Base-by-base conservation (phyloP, 1,140 invertebrate genomes). In the Nylanderia fulva region DNA sequence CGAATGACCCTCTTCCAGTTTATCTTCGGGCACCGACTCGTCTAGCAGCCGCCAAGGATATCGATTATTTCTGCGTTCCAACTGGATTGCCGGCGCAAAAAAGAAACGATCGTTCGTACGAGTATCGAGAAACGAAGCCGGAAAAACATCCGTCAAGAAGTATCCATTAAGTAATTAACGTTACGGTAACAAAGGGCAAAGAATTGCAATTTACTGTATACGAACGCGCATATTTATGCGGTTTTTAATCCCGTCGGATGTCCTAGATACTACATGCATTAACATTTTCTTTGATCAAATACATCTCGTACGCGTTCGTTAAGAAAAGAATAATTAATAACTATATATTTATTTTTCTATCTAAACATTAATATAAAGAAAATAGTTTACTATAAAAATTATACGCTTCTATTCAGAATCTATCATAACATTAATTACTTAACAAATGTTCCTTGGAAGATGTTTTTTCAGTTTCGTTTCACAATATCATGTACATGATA, bases 101-200 rank as follows among this genome's bases (percentile, higher is more conserved):
- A 80, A 21, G 48, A 21, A 29, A 80, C 27, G 33, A 56, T 80
- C 33, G 18, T 13, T 4, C 24, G 48, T 15, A 24, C 18, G 33
- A n/a, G 77, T 68, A 80, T 39, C 11, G 77, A 29, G 64, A 71
- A 80, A 80, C 64, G 77, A 71, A 80, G 24, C 64, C 48, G 36
- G 36, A 56, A 80, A 80, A 77, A 66, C 72, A 66, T 52, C 18
- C 48, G 64, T 52, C 29, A 36, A 36, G 11, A 48, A 52, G n/a
- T 39, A 79, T 79, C 52, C 77, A 68, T 39, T 80, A 71, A 80
- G 77, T 80, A 80, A 80, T 80, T 80, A 71, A 80, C 71, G 64
- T 80, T 80, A 71, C 64, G 4, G 36, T 13, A 80, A 80, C 64
- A 80, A 71, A 69, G 52, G 36, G 24, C 48, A 58, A 79, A 80